Evolutionary conservation across 2,888 invertebrate species (phyloP).

Genomic region (Dryocosmus kuriphilus): DNA sequence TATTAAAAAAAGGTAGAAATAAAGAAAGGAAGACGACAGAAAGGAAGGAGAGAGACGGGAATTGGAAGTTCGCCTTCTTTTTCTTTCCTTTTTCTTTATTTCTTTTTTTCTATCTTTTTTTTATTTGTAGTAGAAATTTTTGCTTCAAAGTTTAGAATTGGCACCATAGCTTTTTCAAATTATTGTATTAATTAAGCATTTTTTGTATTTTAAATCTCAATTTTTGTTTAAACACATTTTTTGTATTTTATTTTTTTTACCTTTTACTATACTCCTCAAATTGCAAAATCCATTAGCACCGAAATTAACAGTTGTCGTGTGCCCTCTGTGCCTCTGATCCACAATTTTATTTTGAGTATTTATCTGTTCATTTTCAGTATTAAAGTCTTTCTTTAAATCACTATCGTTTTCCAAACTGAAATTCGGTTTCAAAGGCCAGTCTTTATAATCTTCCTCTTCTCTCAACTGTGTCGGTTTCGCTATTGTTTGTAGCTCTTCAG

Average conservation of each 20-base stretch:
- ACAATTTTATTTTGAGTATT: slow-evolving; percentile 46
- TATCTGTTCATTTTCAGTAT: slow-evolving; percentile 30
- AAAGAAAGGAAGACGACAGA: too few relatives aligned
- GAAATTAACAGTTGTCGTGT: slow-evolving; percentile 68
- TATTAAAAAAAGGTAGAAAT: too few relatives aligned
- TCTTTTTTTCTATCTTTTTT: too few relatives aligned
- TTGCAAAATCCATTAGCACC: slow-evolving; percentile 51
- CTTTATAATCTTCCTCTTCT: slow-evolving; percentile 10
- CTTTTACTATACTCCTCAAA: slow-evolving; percentile 54
- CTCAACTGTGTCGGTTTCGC: slow-evolving; percentile 10
- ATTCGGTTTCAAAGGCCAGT: slow-evolving; percentile 16
- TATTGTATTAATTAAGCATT: too few relatives aligned
- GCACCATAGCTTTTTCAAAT: too few relatives aligned
- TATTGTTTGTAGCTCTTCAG: neutral
- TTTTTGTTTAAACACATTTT: too few relatives aligned
- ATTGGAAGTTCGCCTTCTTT: too few relatives aligned
- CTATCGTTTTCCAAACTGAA: slow-evolving; percentile 24
- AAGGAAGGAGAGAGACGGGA: too few relatives aligned
- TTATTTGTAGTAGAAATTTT: too few relatives aligned
- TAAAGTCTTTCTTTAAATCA: slow-evolving; percentile 1
- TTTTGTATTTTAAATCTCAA: too few relatives aligned
- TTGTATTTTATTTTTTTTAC: slow-evolving; percentile 48
- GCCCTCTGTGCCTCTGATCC: slow-evolving; percentile 58
- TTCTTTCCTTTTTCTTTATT: too few relatives aligned
- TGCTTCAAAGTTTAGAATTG: too few relatives aligned